Base-by-base conservation (phyloP, 2,888 invertebrate species). In the Drosophila algonquin region DNA sequence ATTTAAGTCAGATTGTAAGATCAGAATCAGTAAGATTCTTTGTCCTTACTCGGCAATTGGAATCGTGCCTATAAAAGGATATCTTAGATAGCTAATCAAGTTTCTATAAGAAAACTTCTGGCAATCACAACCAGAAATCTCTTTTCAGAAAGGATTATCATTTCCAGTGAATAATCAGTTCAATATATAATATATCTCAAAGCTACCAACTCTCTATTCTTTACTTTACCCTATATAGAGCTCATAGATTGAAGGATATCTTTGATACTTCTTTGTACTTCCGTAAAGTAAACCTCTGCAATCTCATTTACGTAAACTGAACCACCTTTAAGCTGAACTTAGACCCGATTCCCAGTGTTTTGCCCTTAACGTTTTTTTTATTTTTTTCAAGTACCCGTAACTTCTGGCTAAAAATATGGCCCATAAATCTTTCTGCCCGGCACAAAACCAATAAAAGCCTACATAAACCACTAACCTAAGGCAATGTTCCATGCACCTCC, bases 401-500 rank as follows among this genome's bases (percentile, higher is more conserved):
- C 58, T 70, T 69, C 30, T 52, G 10, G 51, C 52, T 47, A 52
- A 58, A 68, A 79, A 82, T 87, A 87, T 80, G 76, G 76, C 56
- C 53, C 76, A 81, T 84, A 88, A 84, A 84, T 84, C 86, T 75
- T 58, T 56, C 67, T 64, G 61, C 60, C 76, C 81, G 73, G 76
- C 86, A 78, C 79, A 73, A 74, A 60, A 79, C 80, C 76, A 69
- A 88, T 80, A 80, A 83, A 86, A 88, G 78, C 76, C 74, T 78
- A 65, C 87, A 86, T 88, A 88, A 83, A 83, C 88, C 88, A 83
- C 83, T 78, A 80, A 88, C 79, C 84, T 76, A 74, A 60, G 74
- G 67, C 87, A 86, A 83, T 71, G 80, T 70, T 71, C 65, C 68
- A 45, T 27, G 35, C 27, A 64, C 63, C 63, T 71, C 57, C 53